Percentiles rank a stretch among this genome's conserved stretches.
These are phyloP conservation scores for Ptilodon capucinus DNA, from an alignment of 2,888 invertebrate genomes.

Conservation along the genomic window DNA sequence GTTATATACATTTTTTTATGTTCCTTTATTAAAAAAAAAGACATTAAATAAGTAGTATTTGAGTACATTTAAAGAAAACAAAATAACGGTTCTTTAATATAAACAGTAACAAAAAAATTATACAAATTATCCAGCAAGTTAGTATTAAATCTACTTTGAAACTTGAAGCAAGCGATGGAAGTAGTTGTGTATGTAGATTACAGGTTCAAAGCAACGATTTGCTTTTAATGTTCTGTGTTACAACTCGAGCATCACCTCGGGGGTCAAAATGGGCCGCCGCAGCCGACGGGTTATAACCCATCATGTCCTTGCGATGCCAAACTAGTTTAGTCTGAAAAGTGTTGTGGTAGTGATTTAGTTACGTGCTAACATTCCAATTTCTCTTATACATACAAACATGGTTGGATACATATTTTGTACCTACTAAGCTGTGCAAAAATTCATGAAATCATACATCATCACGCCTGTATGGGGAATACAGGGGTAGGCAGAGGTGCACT, in stretches of 20 bases:
- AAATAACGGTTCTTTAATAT: neutral
- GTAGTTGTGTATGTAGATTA: conserved; percentile 9
- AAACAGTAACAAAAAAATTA: neutral
- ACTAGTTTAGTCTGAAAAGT: neutral
- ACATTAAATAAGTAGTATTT: too few relatives aligned
- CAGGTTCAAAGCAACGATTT: conserved; percentile 20
- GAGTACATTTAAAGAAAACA: too few relatives aligned
- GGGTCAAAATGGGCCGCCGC: conserved; percentile 20
- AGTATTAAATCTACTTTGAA: neutral
- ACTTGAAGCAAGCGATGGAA: neutral
- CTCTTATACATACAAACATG: too few relatives aligned
- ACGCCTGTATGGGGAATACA: too few relatives aligned
- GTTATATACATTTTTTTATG: too few relatives aligned
- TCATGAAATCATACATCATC: too few relatives aligned
- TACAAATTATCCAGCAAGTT: neutral
- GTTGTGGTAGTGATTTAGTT: too few relatives aligned
- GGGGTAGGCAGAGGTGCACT: too few relatives aligned
- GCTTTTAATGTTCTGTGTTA: conserved; percentile 10
- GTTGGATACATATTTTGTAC: too few relatives aligned
- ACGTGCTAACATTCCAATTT: too few relatives aligned
- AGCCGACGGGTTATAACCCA: conserved; percentile 13
- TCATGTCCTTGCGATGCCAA: neutral
- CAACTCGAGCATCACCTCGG: conserved; percentile 12
- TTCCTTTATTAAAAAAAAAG: too few relatives aligned
- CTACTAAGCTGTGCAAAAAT: too few relatives aligned